These are phyloP conservation scores for Triops cancriformis DNA, from an alignment of 1,140 invertebrate genomes.

Conservation along the genomic window DNA sequence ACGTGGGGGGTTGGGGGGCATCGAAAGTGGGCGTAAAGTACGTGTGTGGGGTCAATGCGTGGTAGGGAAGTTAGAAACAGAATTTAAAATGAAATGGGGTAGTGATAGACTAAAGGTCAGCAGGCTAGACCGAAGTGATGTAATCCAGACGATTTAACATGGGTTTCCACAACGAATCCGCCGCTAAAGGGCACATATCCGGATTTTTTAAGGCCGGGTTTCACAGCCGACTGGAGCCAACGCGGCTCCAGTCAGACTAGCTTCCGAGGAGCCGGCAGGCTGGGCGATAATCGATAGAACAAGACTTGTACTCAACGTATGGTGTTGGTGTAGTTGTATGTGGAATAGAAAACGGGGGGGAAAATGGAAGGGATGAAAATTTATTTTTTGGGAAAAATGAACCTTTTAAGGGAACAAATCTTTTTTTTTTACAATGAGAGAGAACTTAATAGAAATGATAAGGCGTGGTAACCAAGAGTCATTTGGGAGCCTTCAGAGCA, in stretches of 20 bases:
- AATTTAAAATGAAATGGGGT: background rate
- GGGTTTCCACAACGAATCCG: background rate
- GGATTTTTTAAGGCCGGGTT: background rate
- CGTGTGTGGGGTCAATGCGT: too few species aligned
- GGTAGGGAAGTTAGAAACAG: background rate
- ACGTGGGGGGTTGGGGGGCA: too few species aligned
- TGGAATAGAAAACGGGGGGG: background rate
- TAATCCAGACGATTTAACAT: conserved; percentile 5
- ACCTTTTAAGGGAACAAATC: too few species aligned
- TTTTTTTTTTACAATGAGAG: too few species aligned
- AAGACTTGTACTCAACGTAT: background rate
- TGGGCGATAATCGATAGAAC: conserved; percentile 13
- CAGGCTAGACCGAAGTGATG: background rate
- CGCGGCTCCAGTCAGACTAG: background rate
- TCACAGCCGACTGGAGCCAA: background rate
- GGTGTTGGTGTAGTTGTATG: background rate
- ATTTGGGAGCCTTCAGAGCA: background rate
- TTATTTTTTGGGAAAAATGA: too few species aligned
- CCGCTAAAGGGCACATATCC: too few species aligned
- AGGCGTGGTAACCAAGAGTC: background rate
- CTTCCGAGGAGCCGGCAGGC: background rate
- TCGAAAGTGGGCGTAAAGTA: too few species aligned
- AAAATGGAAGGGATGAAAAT: background rate
- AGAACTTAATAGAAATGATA: background rate
- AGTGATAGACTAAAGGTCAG: background rate